phyloP scores from a whole-genome alignment of 2,888 invertebrate species.

The Amphipoea oculea region DNA sequence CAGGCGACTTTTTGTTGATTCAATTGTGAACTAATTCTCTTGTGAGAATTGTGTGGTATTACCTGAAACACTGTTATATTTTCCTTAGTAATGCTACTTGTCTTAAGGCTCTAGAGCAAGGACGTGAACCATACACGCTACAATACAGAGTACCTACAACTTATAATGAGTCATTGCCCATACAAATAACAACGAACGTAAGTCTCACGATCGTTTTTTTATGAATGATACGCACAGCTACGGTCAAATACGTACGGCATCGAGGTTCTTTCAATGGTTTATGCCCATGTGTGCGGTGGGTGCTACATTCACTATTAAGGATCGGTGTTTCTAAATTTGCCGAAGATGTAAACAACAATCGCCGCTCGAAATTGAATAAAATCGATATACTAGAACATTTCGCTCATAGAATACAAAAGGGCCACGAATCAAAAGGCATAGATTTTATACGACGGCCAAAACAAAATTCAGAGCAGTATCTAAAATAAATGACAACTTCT shows the following conservation, averaged over 20 bases:
- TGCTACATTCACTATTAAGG: too few relatives aligned
- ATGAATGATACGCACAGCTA: neutral
- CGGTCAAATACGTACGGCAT: neutral
- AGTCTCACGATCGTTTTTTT: neutral
- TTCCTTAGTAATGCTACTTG: neutral
- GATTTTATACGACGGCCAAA: too few relatives aligned
- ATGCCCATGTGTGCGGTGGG: neutral
- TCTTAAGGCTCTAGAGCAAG: neutral
- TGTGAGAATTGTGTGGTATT: neutral
- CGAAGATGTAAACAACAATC: too few relatives aligned
- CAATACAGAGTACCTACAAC: neutral
- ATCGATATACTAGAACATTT: too few relatives aligned
- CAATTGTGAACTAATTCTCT: neutral
- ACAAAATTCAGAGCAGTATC: too few relatives aligned
- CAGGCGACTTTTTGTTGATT: neutral
- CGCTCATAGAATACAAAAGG: too few relatives aligned
- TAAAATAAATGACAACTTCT: too few relatives aligned
- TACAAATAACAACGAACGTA: neutral
- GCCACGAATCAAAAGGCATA: too few relatives aligned
- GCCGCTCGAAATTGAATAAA: too few relatives aligned
- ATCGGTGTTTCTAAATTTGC: too few relatives aligned
- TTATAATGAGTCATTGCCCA: neutral
- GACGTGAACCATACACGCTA: conserved; percentile 6
- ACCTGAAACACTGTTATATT: neutral
- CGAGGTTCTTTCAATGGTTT: neutral